A percentile compares a stretch with the other conserved stretches of the same genome.
These are phyloP conservation scores for Leptonema lineaticorne DNA, from an alignment of 1,140 invertebrate species.

Conservation along the genomic window DNA sequence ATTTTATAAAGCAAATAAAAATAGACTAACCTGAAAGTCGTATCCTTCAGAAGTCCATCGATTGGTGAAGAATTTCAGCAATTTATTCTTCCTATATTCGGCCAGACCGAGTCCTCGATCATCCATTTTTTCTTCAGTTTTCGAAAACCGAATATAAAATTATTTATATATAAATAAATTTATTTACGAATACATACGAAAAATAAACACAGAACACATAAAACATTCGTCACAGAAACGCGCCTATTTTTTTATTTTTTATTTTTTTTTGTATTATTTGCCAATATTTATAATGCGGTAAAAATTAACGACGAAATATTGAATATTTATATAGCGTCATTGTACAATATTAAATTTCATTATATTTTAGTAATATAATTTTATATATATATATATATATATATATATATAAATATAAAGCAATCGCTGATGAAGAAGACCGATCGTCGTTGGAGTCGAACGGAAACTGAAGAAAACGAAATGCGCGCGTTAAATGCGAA, in stretches of 20 bases:
- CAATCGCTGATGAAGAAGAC: no score
- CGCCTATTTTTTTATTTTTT: neutral
- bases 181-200: neutral
- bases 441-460: neutral
- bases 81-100: constrained; percentile 19
- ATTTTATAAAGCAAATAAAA: neutral
- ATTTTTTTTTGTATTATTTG: neutral
- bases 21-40: constrained; percentile 15
- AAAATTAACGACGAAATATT: no score
- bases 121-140: no score
- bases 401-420: no score
- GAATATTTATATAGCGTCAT: no score
- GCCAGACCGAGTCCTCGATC: constrained; percentile 14
- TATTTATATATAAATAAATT: neutral
- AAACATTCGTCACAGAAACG: neutral
- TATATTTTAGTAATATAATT: no score
- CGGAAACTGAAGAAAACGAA: constrained; percentile 16
- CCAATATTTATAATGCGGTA: no score
- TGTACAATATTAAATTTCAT: no score
- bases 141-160: neutral
- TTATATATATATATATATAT: no score
- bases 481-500: constrained; percentile 19
- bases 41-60: constrained; percentile 22
- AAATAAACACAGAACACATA: neutral
- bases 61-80: constrained; percentile 24